phyloP scores from a whole-genome alignment of 2,113 vertebrate species.

The Myotis yumanensis region DNA sequence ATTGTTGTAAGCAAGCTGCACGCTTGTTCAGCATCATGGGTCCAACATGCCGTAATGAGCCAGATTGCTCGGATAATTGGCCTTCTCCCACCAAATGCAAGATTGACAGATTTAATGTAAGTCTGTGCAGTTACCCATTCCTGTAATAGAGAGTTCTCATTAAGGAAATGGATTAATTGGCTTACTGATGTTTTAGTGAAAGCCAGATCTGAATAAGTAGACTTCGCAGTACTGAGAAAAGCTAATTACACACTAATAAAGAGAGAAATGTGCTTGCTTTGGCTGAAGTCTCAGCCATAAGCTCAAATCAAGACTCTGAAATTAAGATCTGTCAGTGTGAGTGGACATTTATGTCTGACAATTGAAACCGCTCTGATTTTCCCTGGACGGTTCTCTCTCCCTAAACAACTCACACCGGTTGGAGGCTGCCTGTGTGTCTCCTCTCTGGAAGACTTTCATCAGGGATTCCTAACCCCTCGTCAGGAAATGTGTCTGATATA shows the following conservation, averaged over 20 bases:
- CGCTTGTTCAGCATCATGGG: background rate
- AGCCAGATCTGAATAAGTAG: slow-evolving; percentile 68
- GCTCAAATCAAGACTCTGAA: slow-evolving; percentile 7
- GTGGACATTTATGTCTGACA: slow-evolving; percentile 26
- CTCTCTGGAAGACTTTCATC: background rate
- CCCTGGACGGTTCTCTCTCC: background rate
- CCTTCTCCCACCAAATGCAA: slow-evolving; percentile 57
- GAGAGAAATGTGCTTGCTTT: slow-evolving; percentile 39
- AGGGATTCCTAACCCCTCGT: background rate
- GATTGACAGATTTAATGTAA: slow-evolving; percentile 68
- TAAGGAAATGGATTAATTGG: slow-evolving; percentile 78
- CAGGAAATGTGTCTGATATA: slow-evolving; percentile 15
- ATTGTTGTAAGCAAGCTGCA: background rate
- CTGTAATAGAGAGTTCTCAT: slow-evolving; percentile 69
- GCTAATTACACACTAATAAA: slow-evolving; percentile 72
- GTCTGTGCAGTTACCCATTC: slow-evolving; percentile 17
- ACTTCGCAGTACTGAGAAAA: slow-evolving; percentile 54
- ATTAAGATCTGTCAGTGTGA: slow-evolving; percentile 19
- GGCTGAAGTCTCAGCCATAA: slow-evolving; percentile 33
- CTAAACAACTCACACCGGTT: background rate
- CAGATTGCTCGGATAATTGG: slow-evolving; percentile 44
- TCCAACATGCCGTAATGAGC: slow-evolving; percentile 35
- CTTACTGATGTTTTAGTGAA: slow-evolving; percentile 69
- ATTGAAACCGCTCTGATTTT: background rate
- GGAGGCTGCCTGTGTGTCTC: background rate